These are phyloP conservation scores for Muraenolepis orangiensis DNA, from an alignment of 2,797 vertebrate genomes.

Conservation along the genomic window DNA sequence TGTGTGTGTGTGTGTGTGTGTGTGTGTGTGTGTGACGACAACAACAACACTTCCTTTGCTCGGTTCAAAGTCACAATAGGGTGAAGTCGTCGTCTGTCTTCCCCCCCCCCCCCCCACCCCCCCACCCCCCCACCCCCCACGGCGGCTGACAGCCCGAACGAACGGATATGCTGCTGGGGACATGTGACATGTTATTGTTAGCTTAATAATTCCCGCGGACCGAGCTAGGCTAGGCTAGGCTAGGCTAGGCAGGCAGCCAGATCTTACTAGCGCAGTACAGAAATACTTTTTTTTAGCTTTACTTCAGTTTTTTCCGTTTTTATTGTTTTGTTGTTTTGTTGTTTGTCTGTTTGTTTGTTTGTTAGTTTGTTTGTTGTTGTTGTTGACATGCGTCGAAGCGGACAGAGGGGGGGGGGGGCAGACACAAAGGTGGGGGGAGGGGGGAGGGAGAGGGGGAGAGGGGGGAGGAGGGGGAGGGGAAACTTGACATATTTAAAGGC, in stretches of 20 bases:
- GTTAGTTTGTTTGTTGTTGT: constrained; percentile 37
- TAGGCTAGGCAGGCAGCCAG: no score
- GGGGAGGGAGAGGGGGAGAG: neutral
- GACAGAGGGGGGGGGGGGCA: constrained; percentile 31
- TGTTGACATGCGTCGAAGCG: constrained; percentile 59
- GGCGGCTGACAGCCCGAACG: constrained; percentile 61
- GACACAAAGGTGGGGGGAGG: constrained; percentile 29
- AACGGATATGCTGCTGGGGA: constrained; percentile 58
- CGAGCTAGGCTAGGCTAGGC: no score
- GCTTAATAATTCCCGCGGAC: constrained; percentile 55
- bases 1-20: constrained; percentile 59
- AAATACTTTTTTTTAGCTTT: constrained; percentile 68
- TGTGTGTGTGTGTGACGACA: constrained; percentile 67
- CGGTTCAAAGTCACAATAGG: constrained; percentile 72
- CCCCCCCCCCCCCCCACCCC: constrained; percentile 26
- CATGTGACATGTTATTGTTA: constrained; percentile 72
- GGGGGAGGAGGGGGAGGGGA: neutral
- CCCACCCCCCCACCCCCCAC: constrained; percentile 17
- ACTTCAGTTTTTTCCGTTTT: no score
- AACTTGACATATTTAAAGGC: constrained; percentile 61
- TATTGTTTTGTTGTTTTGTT: no score
- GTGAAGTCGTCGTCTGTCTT: constrained; percentile 69
- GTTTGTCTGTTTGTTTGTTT: constrained; percentile 30
- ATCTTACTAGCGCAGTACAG: no score
- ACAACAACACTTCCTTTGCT: constrained; percentile 51